Evolutionary conservation across 92 coral and sea anemone species (phyloP), one percentile per base, ranked within the genome.

Genomic region (Porites divaricata): DNA sequence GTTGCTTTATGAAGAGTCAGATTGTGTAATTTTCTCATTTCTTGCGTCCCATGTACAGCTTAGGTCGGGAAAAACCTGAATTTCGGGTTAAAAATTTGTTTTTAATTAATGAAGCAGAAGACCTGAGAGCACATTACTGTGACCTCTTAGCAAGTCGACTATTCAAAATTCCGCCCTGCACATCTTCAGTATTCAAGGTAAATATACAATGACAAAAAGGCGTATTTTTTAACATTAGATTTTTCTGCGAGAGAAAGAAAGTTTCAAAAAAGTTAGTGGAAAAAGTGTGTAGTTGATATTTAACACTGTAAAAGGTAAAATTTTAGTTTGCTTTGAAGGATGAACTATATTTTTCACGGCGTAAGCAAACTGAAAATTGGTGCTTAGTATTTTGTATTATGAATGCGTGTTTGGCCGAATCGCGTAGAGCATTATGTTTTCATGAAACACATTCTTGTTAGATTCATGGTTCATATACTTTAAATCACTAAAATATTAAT

Each of bases 151-250:
- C n/a, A 9, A 14, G 19, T 16, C 25, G 66, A 49, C 67, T 57
- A 22, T 22, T 54, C 51, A 28, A 58, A 75, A 75, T 16, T 16
- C 67, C 23, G 9, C 45, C 45, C 45, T 20, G 41, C 57, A 76
- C 35, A n/a, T 62, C 81, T 35, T 25, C 65, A 15, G 65, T 15
- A n/a, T 35, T 35, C 2, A 54, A 77, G 81, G 81, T 77, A 77
- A 77, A 77, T 41, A 77, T 62, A 49, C 48, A 25, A 19, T 48
- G n/a, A 67, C 8, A 22, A 8, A 41, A 20, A 21, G 22, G 70
- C 41, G 9, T 77, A 63, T 63, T 62, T 6, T 11, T 54, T 15
- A 2, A 9, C 59, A 35, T 13, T 16, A n/a, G n/a, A 1, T 12
- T 45, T 35, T 21, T 6, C 13, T 48, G 20, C 22, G 48, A 2